These are phyloP conservation scores for Dipodomys spectabilis DNA, from an alignment of 2,113 vertebrate genomes.

Conservation along the genomic window DNA sequence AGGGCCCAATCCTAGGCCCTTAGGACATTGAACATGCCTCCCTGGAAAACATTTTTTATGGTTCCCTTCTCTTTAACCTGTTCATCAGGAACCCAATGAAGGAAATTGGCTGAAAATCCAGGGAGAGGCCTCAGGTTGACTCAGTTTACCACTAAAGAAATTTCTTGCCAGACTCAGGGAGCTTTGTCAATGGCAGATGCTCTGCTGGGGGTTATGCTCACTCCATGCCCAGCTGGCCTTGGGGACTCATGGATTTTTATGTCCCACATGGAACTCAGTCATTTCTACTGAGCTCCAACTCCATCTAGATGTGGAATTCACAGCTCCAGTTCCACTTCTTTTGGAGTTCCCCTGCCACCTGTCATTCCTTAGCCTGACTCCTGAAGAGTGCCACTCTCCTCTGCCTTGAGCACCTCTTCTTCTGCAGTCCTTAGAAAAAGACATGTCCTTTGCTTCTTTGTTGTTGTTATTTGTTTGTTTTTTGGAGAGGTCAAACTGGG, in stretches of 20 bases:
- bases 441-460: background rate
- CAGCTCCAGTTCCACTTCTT: background rate
- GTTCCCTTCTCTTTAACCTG: background rate
- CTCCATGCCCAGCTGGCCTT: background rate
- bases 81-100: background rate
- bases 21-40: background rate
- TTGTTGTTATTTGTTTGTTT: background rate
- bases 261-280: background rate
- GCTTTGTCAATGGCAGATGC: background rate
- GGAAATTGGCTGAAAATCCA: background rate
- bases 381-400: background rate
- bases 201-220: background rate
- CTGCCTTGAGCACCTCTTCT: background rate
- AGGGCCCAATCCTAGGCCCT: background rate
- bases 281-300: background rate
- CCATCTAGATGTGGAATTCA: background rate
- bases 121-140: background rate
- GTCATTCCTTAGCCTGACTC: background rate
- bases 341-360: background rate
- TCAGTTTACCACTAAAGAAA: background rate
- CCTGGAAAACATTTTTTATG: background rate
- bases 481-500: background rate
- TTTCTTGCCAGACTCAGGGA: background rate
- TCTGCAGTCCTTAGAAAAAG: background rate
- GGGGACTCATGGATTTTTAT: background rate